A percentile compares a stretch with the other conserved stretches of the same genome.
phyloP scores from a whole-genome alignment of 1,140 invertebrate species.

The Listronotus oregonensis region DNA sequence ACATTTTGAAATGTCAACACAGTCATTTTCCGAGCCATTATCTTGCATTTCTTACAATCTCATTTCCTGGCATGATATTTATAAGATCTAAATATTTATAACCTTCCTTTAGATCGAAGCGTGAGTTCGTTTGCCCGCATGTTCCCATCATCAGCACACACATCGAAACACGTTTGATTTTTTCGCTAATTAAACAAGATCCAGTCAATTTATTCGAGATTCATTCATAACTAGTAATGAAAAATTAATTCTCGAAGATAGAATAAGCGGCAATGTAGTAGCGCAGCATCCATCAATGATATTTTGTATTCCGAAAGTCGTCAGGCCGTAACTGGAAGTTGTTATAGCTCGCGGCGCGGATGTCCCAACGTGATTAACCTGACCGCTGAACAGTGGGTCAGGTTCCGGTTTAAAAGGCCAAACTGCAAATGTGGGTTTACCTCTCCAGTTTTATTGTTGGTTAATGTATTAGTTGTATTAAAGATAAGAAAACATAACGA shows the following conservation, averaged over 20 bases:
- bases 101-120: no score
- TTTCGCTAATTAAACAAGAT: slow-evolving; percentile 30
- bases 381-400: slow-evolving; percentile 17
- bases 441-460: no score
- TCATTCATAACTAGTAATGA: slow-evolving; percentile 34
- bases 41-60: no score
- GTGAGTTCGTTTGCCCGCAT: slow-evolving; percentile 15
- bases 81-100: no score
- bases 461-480: no score
- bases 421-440: no score
- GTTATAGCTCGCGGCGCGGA: slow-evolving; percentile 30
- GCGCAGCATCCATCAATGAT: slow-evolving; percentile 32
- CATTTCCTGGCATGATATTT: no score
- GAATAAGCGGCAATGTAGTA: slow-evolving; percentile 22
- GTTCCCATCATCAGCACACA: slow-evolving; percentile 4
- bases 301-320: slow-evolving; percentile 34
- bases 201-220: slow-evolving; percentile 16
- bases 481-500: no score
- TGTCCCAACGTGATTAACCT: slow-evolving; percentile 38
- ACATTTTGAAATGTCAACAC: no score
- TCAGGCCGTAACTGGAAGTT: slow-evolving; percentile 31
- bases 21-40: no score
- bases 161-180: slow-evolving; percentile 30
- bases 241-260: slow-evolving; percentile 8
- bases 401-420: no score